Base-by-base conservation (phyloP, 2,888 invertebrate genomes). In the Xestia sexstrigata region DNA sequence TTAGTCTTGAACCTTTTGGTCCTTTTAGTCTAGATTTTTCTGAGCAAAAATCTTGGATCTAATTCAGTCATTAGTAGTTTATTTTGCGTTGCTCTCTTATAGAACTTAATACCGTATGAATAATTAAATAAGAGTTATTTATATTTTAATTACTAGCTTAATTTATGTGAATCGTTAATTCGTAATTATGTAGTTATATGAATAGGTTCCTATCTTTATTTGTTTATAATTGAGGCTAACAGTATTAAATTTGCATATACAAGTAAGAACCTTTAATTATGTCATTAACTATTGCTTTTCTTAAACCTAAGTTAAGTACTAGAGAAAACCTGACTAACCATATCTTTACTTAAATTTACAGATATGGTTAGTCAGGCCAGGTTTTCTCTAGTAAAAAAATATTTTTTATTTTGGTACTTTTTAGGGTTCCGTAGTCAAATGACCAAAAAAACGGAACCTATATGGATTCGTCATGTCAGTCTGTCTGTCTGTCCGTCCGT, bases 111-210 rank as follows among this genome's bases (percentile, higher is more conserved):
- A 67, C n/a, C 30, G 13, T 35, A 74, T 83, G 49, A 74, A 81
- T 81, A 81, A 52, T 81, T 35, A 63, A 73, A 60, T 72, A 66
- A 72, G 52, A 62, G 26, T 70, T 67, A 84, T 67, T 84, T 67
- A 83, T 66, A 72, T 71, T 76, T 76, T 62, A 70, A 81, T 74
- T 39, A 70, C 72, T 65, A 42, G 55, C 42, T 60, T 69, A 73
- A 55, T 76, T 78, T 73, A 78, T 77, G 63, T 74, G 42, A 70
- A 65, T 70, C 65, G 20, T 77, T 77, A 68, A 73, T 68, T 49
- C 13, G 15, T 81, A 60, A 77, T 79, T 65, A 81, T 67, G 55
- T 47, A 83, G 42, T 75, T 39, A 58, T 70, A 13, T 45, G 35
- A 26, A 63, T 55, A 55, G 35, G 30, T 6, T 30, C 30, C n/a